Percentiles rank a stretch among this genome's conserved stretches.
Evolutionary conservation across 2,888 invertebrate genomes (phyloP).

Genomic region (Cheilosia urbana): DNA sequence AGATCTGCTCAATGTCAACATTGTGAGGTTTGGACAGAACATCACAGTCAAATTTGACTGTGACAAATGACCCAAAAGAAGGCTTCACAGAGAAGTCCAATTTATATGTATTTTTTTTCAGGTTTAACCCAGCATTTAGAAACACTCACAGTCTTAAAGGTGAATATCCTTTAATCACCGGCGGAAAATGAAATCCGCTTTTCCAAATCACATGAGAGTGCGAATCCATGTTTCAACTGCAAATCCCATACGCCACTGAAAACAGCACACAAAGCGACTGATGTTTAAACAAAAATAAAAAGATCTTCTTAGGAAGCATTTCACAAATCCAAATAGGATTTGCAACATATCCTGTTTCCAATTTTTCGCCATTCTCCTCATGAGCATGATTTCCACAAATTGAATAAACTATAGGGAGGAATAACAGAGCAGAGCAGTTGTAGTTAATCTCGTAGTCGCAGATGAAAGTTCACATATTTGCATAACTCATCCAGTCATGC

Average conservation of each 20-base stretch:
- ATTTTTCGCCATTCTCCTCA: background rate
- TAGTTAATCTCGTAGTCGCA: conserved; percentile 60
- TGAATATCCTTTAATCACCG: conserved; percentile 43
- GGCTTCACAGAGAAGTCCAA: too few relatives aligned
- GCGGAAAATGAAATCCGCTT: conserved; percentile 79
- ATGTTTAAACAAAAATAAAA: conserved; percentile 40
- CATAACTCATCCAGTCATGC: conserved; percentile 62
- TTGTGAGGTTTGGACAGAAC: too few relatives aligned
- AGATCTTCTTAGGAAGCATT: conserved; percentile 64
- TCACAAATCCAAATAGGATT: conserved; percentile 74
- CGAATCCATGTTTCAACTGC: conserved; percentile 81
- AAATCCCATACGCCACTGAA: conserved; percentile 51
- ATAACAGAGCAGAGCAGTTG: conserved; percentile 1
- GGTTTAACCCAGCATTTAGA: too few relatives aligned
- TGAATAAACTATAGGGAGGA: conserved; percentile 60
- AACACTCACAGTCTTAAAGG: conserved; percentile 8
- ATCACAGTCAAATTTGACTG: too few relatives aligned
- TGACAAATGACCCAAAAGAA: too few relatives aligned
- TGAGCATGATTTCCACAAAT: conserved; percentile 63
- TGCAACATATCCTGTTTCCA: conserved; percentile 63
- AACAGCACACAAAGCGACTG: conserved; percentile 34
- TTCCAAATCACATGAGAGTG: conserved; percentile 81
- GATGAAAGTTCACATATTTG: conserved; percentile 70
- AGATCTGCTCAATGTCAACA: too few relatives aligned
- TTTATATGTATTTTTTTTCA: too few relatives aligned